A percentile compares a stretch with the other conserved stretches of the same genome.
Conservation (phyloP, 2,113 vertebrate species). For the Galeopterus variegatus region DNA sequence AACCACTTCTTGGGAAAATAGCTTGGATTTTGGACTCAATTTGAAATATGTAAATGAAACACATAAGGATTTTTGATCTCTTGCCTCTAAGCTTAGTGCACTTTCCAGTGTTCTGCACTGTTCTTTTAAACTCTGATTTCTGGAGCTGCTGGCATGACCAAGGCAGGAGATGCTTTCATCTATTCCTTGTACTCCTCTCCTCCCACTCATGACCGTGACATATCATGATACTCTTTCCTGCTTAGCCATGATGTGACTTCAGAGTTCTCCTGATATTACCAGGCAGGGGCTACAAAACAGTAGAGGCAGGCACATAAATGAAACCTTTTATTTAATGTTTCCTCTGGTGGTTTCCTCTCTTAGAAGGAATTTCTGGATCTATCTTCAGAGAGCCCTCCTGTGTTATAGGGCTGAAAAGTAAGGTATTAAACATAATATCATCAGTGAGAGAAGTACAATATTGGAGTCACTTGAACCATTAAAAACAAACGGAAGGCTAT, state of each 20-base stretch:
- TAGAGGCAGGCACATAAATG: background rate
- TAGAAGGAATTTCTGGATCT: background rate
- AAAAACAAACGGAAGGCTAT: background rate
- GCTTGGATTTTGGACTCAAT: background rate
- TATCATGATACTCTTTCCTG: background rate
- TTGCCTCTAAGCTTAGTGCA: background rate
- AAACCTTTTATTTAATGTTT: background rate
- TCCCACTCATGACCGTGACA: background rate
- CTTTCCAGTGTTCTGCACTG: background rate
- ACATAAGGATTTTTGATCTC: background rate
- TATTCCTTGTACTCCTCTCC: background rate
- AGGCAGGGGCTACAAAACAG: background rate
- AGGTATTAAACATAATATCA: background rate
- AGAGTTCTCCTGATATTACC: background rate
- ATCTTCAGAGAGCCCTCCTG: background rate
- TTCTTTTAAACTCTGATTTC: background rate
- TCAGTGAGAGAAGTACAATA: background rate
- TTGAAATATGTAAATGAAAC: slow-evolving; percentile 7
- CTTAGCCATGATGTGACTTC: background rate
- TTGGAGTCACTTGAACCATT: background rate
- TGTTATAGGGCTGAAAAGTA: background rate
- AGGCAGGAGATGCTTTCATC: background rate
- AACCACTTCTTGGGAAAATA: background rate
- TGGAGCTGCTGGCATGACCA: background rate
- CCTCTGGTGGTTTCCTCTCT: background rate